Conservation (phyloP, 2,113 vertebrate species). For the Sciurus niger region DNA sequence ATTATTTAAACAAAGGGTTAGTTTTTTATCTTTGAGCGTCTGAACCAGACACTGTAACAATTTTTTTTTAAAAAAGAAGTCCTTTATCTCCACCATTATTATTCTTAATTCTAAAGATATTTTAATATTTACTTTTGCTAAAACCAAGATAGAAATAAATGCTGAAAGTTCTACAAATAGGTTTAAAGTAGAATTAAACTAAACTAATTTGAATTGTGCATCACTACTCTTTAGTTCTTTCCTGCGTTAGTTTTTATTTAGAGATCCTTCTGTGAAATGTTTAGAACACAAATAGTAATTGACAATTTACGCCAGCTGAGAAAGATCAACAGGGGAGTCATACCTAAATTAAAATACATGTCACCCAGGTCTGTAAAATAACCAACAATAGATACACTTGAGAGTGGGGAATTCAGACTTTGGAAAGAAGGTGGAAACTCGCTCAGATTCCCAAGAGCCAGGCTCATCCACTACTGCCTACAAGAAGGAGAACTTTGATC, state of each 20-base stretch:
- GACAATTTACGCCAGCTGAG: not conserved
- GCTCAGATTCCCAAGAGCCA: not conserved
- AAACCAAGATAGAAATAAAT: not conserved
- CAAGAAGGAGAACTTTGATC: not conserved
- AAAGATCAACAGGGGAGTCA: constrained; percentile 24
- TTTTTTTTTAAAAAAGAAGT: not conserved
- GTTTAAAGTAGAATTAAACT: not conserved
- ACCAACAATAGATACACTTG: not conserved
- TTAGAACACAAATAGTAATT: constrained; percentile 49
- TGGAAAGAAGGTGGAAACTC: not conserved
- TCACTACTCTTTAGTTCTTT: not conserved
- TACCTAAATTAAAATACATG: constrained; percentile 41
- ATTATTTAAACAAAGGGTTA: not conserved
- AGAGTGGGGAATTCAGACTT: not conserved
- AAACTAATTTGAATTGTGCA: not conserved
- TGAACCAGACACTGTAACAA: not conserved
- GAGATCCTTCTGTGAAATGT: not conserved
- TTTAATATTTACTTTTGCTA: constrained; percentile 33
- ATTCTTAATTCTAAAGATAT: not conserved
- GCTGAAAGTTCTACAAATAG: not conserved
- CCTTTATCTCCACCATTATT: not conserved
- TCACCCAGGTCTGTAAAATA: constrained; percentile 26
- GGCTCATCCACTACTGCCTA: not conserved
- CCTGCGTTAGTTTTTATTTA: not conserved
- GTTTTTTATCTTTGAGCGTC: not conserved